Conservation (phyloP, 30 jellyfish, hydroid and myxozoan species). For the Hydractinia symbiolongicarpus region DNA sequence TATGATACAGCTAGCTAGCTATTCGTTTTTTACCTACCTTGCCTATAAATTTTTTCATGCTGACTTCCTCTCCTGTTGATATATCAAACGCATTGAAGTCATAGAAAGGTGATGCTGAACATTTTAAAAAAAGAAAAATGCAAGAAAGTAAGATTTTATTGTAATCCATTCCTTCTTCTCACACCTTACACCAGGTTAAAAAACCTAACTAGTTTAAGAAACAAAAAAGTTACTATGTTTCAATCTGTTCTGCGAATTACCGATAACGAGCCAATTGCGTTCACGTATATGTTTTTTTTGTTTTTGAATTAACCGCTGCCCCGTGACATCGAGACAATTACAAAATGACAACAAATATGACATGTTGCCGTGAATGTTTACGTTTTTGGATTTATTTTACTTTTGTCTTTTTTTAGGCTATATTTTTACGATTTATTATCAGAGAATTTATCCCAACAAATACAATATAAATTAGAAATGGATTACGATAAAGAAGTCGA, state of each 20-base stretch:
- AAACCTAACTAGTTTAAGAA: no score
- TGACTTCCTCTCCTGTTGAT: background rate
- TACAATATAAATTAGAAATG: no score
- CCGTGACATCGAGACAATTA: no score
- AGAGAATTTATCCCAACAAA: no score
- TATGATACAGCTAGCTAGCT: no score
- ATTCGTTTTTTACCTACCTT: background rate
- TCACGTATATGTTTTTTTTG: no score
- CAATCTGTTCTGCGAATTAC: no score
- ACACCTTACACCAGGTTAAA: background rate
- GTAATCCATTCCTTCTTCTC: background rate
- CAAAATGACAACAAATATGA: background rate
- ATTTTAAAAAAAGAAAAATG: background rate
- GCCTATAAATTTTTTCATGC: background rate
- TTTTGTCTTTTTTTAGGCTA: background rate
- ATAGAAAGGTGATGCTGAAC: background rate
- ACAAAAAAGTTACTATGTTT: no score
- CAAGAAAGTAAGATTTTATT: background rate
- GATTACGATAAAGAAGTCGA: slow-evolving; percentile 31
- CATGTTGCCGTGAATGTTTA: background rate
- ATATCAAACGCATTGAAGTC: background rate
- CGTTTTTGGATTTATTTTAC: background rate
- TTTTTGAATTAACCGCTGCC: no score
- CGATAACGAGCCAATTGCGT: no score
- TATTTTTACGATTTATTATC: background rate